A percentile compares a stretch with the other conserved stretches of the same genome.
Evolutionary conservation across 2,888 invertebrate genomes (phyloP).

Genomic region (Drosophila neutralis): DNA sequence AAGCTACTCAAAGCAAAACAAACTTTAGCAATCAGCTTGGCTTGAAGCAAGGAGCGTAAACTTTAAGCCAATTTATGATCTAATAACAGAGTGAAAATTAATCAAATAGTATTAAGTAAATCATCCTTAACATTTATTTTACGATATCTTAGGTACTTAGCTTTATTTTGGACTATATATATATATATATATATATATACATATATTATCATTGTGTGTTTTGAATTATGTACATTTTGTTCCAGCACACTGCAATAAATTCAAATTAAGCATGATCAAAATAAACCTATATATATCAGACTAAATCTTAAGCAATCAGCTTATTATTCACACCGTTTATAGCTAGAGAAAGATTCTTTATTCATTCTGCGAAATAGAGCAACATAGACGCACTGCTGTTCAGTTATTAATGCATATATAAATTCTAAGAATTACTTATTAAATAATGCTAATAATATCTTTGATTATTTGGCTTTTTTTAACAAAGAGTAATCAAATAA

Average conservation of each 20-base stretch:
- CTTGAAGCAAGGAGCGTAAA: too few relatives aligned
- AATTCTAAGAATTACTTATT: background rate
- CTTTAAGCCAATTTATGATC: conserved; percentile 10
- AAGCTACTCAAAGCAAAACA: conserved; percentile 13
- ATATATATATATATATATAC: background rate
- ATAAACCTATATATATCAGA: background rate
- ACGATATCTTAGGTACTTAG: background rate
- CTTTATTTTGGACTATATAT: background rate
- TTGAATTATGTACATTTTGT: background rate
- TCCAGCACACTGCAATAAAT: background rate
- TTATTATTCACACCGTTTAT: too few relatives aligned
- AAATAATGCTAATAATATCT: background rate
- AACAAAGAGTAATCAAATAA: background rate
- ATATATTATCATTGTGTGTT: background rate
- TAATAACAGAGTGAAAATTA: background rate
- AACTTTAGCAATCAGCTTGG: background rate
- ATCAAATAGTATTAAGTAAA: background rate
- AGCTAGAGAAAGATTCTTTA: background rate
- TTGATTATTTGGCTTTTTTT: background rate
- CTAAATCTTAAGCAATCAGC: background rate
- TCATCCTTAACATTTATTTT: background rate
- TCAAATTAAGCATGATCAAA: background rate
- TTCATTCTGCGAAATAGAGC: background rate
- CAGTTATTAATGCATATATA: background rate
- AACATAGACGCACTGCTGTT: background rate